Evolutionary conservation across 2,113 vertebrate species (phyloP).

Genomic region (Otolemur garnettii): DNA sequence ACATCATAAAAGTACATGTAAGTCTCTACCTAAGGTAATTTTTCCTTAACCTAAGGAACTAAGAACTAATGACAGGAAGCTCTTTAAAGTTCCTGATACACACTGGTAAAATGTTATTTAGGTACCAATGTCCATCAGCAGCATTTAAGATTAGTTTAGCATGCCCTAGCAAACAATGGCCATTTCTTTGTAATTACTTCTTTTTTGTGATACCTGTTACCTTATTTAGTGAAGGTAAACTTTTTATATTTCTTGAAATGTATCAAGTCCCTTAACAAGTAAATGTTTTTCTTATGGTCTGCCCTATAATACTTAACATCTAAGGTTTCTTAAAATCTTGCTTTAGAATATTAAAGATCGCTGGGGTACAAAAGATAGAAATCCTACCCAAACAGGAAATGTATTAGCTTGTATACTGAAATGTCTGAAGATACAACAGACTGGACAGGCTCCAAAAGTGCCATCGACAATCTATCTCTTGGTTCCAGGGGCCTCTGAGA

Average conservation of each 20-base stretch:
- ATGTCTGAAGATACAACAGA: not conserved
- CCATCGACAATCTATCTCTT: too few relatives aligned
- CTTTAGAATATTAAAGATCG: constrained; percentile 15
- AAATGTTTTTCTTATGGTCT: constrained; percentile 22
- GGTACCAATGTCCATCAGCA: not conserved
- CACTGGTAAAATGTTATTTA: constrained; percentile 23
- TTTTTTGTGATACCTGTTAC: constrained; percentile 6
- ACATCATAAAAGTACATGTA: constrained; percentile 16
- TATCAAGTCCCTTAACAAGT: constrained; percentile 39
- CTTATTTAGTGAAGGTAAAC: not conserved
- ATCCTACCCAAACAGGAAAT: constrained; percentile 4
- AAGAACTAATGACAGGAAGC: not conserved
- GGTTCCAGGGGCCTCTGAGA: not conserved
- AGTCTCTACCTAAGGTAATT: not conserved
- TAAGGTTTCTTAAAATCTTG: not conserved
- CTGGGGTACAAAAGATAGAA: not conserved
- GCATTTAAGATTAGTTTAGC: constrained; percentile 33
- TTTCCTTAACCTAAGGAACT: constrained; percentile 30
- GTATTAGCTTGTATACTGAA: not conserved
- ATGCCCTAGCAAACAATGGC: not conserved
- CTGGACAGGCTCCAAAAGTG: not conserved
- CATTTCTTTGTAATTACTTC: constrained; percentile 31
- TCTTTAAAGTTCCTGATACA: constrained; percentile 20
- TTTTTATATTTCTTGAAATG: constrained; percentile 33
- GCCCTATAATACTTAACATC: not conserved